These are phyloP conservation scores for Erythrolamprus reginae DNA, from an alignment of 2,113 vertebrate genomes.

Conservation along the genomic window DNA sequence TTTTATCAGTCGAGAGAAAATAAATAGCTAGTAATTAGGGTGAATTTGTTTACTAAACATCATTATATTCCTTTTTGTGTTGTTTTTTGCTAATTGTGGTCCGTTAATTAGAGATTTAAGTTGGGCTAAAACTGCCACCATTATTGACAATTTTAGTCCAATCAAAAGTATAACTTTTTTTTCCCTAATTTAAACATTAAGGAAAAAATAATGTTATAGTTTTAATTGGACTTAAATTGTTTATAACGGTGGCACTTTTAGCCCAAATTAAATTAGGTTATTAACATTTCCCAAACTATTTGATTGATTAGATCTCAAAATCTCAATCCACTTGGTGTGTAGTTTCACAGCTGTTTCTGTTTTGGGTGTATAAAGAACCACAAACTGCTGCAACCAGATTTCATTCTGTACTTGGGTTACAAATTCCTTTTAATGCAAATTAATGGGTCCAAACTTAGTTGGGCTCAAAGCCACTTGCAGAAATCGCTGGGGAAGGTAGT, in stretches of 20 bases:
- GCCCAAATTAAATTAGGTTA: too few species aligned
- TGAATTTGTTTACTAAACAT: background rate
- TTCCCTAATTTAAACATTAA: too few species aligned
- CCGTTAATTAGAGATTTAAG: background rate
- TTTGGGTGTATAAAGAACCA: background rate
- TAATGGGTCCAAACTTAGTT: background rate
- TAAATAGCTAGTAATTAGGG: too few species aligned
- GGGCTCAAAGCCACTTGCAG: background rate
- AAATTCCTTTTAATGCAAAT: background rate
- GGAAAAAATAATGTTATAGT: too few species aligned
- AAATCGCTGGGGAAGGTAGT: background rate
- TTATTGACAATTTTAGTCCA: background rate
- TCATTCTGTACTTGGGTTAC: background rate
- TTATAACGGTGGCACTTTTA: too few species aligned
- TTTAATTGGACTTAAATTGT: too few species aligned
- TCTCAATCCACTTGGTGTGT: slow-evolving; percentile 26
- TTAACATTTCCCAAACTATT: background rate
- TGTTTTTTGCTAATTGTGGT: background rate
- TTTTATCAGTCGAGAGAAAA: background rate
- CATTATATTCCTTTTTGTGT: background rate
- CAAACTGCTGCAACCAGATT: background rate
- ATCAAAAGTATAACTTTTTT: background rate
- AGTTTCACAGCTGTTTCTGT: slow-evolving; percentile 19
- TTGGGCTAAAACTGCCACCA: too few species aligned
- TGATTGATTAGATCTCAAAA: background rate